Conservation (phyloP, 1,140 invertebrate genomes). For the Campoletis sonorensis region DNA sequence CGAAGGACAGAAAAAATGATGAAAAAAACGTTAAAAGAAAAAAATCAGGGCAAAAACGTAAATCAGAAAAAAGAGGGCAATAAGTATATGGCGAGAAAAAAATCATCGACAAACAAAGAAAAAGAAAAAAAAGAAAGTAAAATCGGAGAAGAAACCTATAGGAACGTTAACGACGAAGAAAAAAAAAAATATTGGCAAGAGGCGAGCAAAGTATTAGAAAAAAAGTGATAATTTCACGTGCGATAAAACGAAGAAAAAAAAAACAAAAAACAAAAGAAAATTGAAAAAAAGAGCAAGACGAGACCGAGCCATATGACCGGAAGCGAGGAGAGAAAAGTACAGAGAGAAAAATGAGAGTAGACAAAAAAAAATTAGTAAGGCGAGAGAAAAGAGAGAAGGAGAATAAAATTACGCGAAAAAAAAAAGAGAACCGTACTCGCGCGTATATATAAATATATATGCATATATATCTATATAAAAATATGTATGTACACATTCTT, state of each 20-base stretch:
- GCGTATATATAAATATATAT: background rate
- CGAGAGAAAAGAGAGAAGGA: background rate
- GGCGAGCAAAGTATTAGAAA: no score
- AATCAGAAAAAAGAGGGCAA: no score
- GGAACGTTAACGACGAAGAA: no score
- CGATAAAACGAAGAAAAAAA: slow-evolving; percentile 36
- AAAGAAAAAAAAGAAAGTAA: no score
- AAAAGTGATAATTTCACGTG: background rate
- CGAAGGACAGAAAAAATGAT: no score
- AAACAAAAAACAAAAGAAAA: slow-evolving; percentile 16
- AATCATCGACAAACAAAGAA: no score
- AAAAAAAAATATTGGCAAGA: no score
- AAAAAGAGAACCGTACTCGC: slow-evolving; percentile 38
- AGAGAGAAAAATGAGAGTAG: slow-evolving; percentile 32
- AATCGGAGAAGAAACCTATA: no score
- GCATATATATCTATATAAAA: background rate
- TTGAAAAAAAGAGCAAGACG: slow-evolving; percentile 2
- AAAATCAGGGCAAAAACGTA: no score
- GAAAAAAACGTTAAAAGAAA: no score
- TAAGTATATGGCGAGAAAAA: no score
- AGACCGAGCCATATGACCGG: slow-evolving; percentile 22
- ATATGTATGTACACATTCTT: background rate
- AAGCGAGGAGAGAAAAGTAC: slow-evolving; percentile 27
- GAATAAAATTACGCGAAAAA: background rate
- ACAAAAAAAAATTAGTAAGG: background rate